Base-by-base conservation (phyloP, 2,797 vertebrate genomes). In the Melanotaenia pygmaea region DNA sequence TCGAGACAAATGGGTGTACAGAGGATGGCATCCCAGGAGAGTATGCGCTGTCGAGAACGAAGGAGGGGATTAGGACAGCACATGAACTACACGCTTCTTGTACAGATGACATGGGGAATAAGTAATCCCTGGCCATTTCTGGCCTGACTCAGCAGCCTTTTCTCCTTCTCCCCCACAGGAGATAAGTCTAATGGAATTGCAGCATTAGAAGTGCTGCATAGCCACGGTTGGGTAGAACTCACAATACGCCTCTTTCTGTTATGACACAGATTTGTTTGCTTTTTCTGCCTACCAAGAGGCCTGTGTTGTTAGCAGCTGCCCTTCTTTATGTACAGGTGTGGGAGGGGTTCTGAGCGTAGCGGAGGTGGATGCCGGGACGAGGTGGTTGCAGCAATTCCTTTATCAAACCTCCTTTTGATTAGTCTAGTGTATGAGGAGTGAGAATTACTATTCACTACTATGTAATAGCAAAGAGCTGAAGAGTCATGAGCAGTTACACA, bases 401-500 rank as follows among this genome's bases (percentile, higher is more conserved):
- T 81, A 80, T 80, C 65, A 79, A 81, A 75, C 74, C 79, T 64
- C 67, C 65, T 84, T 80, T 78, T 86, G 76, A 81, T 87, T 84
- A 65, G 70, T 77, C 73, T 81, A 50, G 67, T 50, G 87, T 87
- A 79, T 78, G 76, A 80, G 82, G 80, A 79, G 81, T 54, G 84
- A 66, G 75, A 84, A 90, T 90, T 86, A 88, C 83, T 84, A 86
- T 86, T 83, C 81, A 64, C 65, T 66, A 81, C 86, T 88, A 86
- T 81, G 81, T 91, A 92, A 93, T 88, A 82, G 86, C 79, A 88
- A 76, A 77, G 84, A 87, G 89, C 90, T 83, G 88, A 92, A 88
- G 84, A 93, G 91, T 92, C 82, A 90, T 79, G 88, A 94, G 90
- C 91, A 81, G 93, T 93, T 93, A 91, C 90, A 91, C 88, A 94